Conservation (phyloP, 1,140 invertebrate species). For the Euura saliciscinereae region DNA sequence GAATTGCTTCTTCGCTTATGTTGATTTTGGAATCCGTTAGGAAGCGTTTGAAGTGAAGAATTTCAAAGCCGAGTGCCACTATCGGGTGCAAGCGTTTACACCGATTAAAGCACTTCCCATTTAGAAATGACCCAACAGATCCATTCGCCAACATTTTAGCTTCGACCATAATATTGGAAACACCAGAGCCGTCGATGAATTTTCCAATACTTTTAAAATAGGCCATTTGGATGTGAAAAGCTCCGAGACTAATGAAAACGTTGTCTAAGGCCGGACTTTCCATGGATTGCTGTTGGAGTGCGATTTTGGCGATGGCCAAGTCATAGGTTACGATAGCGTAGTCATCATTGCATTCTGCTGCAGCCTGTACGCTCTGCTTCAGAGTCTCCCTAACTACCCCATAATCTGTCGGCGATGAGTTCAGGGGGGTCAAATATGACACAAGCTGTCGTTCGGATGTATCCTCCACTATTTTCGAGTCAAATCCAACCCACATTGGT, state of each 20-base stretch:
- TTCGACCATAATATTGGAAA: conserved; percentile 42
- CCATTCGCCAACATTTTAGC: conserved; percentile 37
- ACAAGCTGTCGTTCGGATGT: conserved; percentile 18
- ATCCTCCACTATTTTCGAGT: conserved; percentile 20
- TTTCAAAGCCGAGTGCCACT: conserved; percentile 31
- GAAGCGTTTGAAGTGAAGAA: conserved; percentile 26
- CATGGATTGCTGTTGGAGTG: conserved; percentile 22
- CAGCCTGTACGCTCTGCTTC: conserved; percentile 14
- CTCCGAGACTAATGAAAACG: neutral
- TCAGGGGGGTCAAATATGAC: conserved; percentile 32
- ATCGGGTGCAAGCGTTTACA: conserved; percentile 45
- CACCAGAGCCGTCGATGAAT: conserved; percentile 39
- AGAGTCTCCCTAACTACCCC: conserved; percentile 30
- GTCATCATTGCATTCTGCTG: conserved; percentile 31
- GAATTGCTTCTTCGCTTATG: too few relatives aligned
- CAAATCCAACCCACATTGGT: conserved; percentile 30
- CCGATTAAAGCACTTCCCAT: conserved; percentile 48
- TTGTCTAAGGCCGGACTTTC: neutral
- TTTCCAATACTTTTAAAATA: conserved; percentile 48
- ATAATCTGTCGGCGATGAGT: conserved; percentile 27
- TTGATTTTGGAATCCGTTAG: too few relatives aligned
- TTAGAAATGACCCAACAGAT: conserved; percentile 40
- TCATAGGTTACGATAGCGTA: conserved; percentile 39
- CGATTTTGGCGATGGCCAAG: conserved; percentile 34
- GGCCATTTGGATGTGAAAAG: conserved; percentile 46